Conservation (phyloP, 2,113 vertebrate species). For the Bujurquina vittata region DNA sequence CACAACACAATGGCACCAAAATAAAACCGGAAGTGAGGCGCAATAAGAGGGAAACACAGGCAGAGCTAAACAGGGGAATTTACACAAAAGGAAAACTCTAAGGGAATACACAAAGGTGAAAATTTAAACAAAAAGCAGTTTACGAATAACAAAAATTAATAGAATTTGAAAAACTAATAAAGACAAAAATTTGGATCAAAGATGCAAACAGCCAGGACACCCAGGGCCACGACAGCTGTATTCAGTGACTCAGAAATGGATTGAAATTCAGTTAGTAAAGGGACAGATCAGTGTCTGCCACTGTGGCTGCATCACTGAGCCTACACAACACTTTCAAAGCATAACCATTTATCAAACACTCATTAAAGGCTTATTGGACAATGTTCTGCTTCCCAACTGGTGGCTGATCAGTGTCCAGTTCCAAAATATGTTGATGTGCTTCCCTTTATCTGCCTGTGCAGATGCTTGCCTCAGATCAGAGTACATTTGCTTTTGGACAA, state of each 20-base stretch:
- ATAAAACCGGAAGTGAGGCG: neutral
- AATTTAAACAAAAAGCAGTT: neutral
- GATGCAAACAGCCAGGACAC: too few relatives aligned
- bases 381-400: neutral
- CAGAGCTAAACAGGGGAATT: neutral
- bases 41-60: neutral
- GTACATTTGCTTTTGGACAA: neutral
- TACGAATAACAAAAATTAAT: neutral
- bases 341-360: neutral
- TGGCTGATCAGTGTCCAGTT: neutral
- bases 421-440: neutral
- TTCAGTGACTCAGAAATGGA: neutral
- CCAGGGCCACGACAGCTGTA: too few relatives aligned
- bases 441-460: neutral
- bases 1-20: neutral
- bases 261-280: neutral
- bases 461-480: neutral
- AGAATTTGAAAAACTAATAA: neutral
- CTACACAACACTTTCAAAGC: neutral
- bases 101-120: neutral
- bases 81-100: neutral
- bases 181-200: too few relatives aligned
- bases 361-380: neutral
- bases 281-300: too few relatives aligned
- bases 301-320: too few relatives aligned